Evolutionary conservation across 2,797 vertebrate genomes (phyloP).

Genomic region (Ctenopoma kingsleyae): DNA sequence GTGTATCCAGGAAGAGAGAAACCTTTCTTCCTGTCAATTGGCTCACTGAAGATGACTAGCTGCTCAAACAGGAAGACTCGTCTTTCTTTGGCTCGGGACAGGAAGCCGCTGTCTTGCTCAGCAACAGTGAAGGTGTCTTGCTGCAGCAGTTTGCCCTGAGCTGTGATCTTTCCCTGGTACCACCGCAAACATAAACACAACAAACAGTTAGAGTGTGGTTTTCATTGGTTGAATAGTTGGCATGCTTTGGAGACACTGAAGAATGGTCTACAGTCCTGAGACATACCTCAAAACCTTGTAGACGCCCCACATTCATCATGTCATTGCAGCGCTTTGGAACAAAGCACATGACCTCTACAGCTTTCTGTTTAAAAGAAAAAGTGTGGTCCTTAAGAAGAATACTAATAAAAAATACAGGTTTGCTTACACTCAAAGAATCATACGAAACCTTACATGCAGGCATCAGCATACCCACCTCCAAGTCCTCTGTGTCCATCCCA

Average conservation of each 20-base stretch:
- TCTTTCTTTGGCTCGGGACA: slow-evolving; percentile 90
- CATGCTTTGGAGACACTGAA: slow-evolving; percentile 23
- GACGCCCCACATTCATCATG: slow-evolving; percentile 95
- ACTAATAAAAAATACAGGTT: background rate
- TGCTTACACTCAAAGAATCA: slow-evolving; percentile 2
- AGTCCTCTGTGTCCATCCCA: slow-evolving; percentile 89
- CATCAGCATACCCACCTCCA: slow-evolving; percentile 85
- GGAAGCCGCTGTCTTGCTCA: slow-evolving; percentile 89
- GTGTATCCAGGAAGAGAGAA: slow-evolving; percentile 90
- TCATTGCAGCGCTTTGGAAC: slow-evolving; percentile 95
- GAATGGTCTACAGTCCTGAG: slow-evolving; percentile 42
- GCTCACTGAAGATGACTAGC: slow-evolving; percentile 94
- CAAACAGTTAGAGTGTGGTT: slow-evolving; percentile 27
- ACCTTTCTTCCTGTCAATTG: slow-evolving; percentile 91
- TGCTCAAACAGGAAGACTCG: slow-evolving; percentile 95
- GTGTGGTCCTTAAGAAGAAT: slow-evolving; percentile 1
- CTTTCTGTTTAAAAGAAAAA: slow-evolving; percentile 84
- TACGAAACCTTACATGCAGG: background rate
- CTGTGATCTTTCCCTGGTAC: slow-evolving; percentile 92
- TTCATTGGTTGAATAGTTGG: slow-evolving; percentile 25
- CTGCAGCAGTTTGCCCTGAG: slow-evolving; percentile 93
- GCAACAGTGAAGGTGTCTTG: slow-evolving; percentile 93
- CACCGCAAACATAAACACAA: slow-evolving; percentile 25
- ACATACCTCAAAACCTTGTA: slow-evolving; percentile 93
- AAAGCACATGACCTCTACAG: slow-evolving; percentile 95